Conservation (phyloP, 2,113 vertebrate genomes). For the Microtus ochrogaster region DNA sequence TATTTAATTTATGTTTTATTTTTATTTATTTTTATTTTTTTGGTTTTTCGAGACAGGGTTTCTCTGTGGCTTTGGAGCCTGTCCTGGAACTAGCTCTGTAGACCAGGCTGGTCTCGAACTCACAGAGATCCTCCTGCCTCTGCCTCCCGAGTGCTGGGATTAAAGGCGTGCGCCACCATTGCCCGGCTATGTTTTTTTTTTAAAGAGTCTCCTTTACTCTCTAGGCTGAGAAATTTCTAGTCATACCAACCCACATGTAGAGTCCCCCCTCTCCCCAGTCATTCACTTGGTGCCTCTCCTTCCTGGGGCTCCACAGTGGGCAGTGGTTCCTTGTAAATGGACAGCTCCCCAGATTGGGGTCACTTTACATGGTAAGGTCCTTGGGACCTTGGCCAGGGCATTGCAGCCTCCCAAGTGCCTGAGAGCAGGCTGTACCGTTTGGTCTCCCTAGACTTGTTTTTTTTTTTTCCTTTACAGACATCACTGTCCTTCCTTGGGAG, state of each 20-base stretch:
- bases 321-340: background rate
- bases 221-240: background rate
- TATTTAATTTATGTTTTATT: background rate
- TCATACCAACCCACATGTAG: background rate
- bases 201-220: background rate
- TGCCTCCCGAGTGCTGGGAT: no score
- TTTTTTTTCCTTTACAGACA: background rate
- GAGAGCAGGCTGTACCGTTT: background rate
- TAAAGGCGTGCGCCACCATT: no score
- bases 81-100: no score
- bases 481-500: background rate
- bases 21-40: no score
- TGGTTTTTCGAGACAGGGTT: no score
- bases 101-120: no score
- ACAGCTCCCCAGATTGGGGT: background rate
- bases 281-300: background rate
- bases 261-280: no score
- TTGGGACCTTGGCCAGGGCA: background rate
- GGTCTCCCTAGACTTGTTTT: background rate
- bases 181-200: no score
- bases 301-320: background rate
- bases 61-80: no score
- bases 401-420: background rate
- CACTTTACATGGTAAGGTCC: background rate
- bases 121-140: no score